Base-by-base conservation (phyloP, 2,888 invertebrate genomes). In the Mimumesa dahlbomi region DNA sequence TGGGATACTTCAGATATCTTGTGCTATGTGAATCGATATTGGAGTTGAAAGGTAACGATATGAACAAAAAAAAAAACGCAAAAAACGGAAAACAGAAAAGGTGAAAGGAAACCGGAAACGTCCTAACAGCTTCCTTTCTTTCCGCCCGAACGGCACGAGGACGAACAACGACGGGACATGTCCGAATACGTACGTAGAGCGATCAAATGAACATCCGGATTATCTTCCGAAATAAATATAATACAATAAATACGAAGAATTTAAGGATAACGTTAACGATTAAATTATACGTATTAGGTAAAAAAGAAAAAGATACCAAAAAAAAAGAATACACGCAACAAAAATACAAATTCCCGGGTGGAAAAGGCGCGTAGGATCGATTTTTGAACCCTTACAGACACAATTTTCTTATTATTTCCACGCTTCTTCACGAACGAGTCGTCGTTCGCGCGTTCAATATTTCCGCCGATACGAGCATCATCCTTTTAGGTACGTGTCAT, bases 181-280 rank as follows among this genome's bases (percentile, higher is more conserved):
- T 67, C 42, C 40, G 67, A 73, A 56, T 59, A 72, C 52, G 56
- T 73, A 49, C 63, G 63, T 73, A 67, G 29, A 38, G 34, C 59
- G 59, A 57, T 59, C 14, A 67, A 53, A 63, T 59, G 49, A 36
- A 57, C 49, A 53, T 70, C 42, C 43, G 56, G 53, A 58, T 70
- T 59, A 61, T 68, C 58, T 52, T 62, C 56, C 46, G 42, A 49
- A 49, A 53, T 54, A 56, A 57, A 63, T 72, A 70, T 73, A 77
- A 63, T 52, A 22, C 49, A 63, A 82, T 74, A 80, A 78, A 78
- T 69, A 72, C 72, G 70, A 84, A 77, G 74, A 80, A 75, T 77
- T 82, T 81, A 81, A 80, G 42, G 21, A 43, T 58, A 75, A 50
- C 38, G 45, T 59, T 71, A 72, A 48, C 69, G 57, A 67, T 58